phyloP scores from a whole-genome alignment of 2,888 invertebrate species.

The Drosophila macrothrix region DNA sequence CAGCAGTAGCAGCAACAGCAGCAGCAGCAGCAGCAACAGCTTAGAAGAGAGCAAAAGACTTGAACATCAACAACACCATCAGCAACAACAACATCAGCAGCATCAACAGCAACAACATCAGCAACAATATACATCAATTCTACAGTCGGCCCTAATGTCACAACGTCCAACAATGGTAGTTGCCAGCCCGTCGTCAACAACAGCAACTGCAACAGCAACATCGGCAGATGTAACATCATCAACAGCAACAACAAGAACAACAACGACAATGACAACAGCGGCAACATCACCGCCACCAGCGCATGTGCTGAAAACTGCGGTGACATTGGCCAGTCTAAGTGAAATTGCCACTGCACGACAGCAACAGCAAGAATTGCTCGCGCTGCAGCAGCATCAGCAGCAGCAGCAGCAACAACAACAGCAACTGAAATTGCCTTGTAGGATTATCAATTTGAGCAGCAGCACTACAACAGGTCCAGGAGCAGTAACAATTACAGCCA shows the following conservation, averaged over 20 bases:
- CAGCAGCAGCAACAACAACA: slow-evolving; percentile 55
- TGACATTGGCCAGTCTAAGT: slow-evolving; percentile 79
- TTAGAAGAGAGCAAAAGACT: slow-evolving; percentile 78
- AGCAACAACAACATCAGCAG: slow-evolving; percentile 56
- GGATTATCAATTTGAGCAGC: slow-evolving; percentile 69
- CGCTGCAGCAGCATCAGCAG: slow-evolving; percentile 14
- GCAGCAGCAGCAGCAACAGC: slow-evolving; percentile 57
- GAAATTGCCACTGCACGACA: slow-evolving; percentile 81
- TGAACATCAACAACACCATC: slow-evolving; percentile 74
- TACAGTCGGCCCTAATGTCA: slow-evolving; percentile 84
- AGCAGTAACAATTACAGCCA: slow-evolving; percentile 56
- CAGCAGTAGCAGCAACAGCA: slow-evolving; percentile 24
- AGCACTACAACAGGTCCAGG: slow-evolving; percentile 48
- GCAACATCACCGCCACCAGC: slow-evolving; percentile 74
- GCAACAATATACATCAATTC: slow-evolving; percentile 83
- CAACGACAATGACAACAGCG: slow-evolving; percentile 63
- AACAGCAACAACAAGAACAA: slow-evolving; percentile 59
- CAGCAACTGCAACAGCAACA: slow-evolving; percentile 38
- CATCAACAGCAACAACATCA: slow-evolving; percentile 68
- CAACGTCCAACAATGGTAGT: slow-evolving; percentile 78
- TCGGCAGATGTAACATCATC: slow-evolving; percentile 1
- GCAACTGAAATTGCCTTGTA: slow-evolving; percentile 68
- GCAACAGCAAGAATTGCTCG: slow-evolving; percentile 64
- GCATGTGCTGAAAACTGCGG: slow-evolving; percentile 81
- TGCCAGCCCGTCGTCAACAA: slow-evolving; percentile 50